phyloP scores from a whole-genome alignment of 2,797 vertebrate genomes.

The Geotrypetes seraphini region DNA sequence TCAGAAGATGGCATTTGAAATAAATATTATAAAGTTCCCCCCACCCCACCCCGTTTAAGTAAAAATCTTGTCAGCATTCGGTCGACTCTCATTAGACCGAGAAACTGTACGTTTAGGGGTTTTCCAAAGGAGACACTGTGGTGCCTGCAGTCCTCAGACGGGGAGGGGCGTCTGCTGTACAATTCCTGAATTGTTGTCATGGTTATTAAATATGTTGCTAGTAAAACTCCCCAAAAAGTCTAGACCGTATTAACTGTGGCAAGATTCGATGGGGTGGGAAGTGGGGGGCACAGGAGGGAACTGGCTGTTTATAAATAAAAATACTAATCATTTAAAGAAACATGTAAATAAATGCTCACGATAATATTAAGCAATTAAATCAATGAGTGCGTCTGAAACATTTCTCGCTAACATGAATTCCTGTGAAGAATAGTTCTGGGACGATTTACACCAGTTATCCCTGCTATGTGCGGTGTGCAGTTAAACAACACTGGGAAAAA shows the following conservation, averaged over 20 bases:
- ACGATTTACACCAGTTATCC: too few species aligned
- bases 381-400: too few species aligned
- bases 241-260: conserved; percentile 30
- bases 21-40: conserved; percentile 9
- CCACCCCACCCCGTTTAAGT: too few species aligned
- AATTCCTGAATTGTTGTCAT: conserved; percentile 59
- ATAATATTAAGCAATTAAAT: too few species aligned
- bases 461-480: too few species aligned
- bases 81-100: conserved; percentile 39
- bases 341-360: conserved; percentile 21
- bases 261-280: conserved; percentile 28
- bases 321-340: conserved; percentile 37
- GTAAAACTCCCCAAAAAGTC: conserved; percentile 40
- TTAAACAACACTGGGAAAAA: too few species aligned
- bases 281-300: too few species aligned
- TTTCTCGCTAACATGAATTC: too few species aligned
- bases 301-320: conserved; percentile 29
- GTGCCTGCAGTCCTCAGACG: conserved; percentile 48
- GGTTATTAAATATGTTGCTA: conserved; percentile 49
- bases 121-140: conserved; percentile 53
- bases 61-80: conserved; percentile 35
- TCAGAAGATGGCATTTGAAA: conserved; percentile 19
- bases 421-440: too few species aligned
- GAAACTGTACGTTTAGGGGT: conserved; percentile 40
- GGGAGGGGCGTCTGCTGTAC: conserved; percentile 44